Conservation (phyloP, 2,797 vertebrate genomes). For the Liasis olivaceus region DNA sequence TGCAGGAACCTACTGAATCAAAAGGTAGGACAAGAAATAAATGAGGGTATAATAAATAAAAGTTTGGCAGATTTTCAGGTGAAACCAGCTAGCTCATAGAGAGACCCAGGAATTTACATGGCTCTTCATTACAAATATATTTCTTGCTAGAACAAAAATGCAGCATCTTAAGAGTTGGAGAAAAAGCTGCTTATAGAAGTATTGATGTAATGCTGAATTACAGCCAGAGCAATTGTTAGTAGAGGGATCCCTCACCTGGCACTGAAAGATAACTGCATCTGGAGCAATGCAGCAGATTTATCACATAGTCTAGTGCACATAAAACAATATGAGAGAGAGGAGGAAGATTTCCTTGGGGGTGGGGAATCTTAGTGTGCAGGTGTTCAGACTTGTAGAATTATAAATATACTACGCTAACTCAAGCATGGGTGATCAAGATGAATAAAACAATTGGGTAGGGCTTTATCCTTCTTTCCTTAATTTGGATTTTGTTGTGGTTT, state of each 20-base stretch:
- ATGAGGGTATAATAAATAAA: background rate
- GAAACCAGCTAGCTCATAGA: background rate
- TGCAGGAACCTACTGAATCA: background rate
- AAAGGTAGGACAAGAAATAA: background rate
- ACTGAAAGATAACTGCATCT: conserved; percentile 15
- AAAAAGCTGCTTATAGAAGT: background rate
- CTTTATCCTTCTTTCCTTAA: background rate
- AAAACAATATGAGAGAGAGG: background rate
- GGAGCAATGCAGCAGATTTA: background rate
- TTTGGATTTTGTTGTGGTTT: background rate
- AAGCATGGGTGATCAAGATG: too few species aligned
- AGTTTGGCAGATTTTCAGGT: background rate
- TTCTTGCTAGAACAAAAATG: background rate
- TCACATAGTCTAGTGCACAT: background rate
- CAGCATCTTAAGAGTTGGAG: background rate
- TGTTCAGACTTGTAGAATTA: background rate
- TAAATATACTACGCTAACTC: background rate
- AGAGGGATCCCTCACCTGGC: conserved; percentile 33
- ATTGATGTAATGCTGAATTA: background rate
- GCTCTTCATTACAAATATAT: background rate
- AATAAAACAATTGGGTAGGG: background rate
- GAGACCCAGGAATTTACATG: background rate
- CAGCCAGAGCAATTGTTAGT: background rate
- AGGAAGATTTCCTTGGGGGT: background rate
- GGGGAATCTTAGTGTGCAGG: background rate